Evolutionary conservation across 2,113 vertebrate species (phyloP).

Genomic region (Bos indicus): DNA sequence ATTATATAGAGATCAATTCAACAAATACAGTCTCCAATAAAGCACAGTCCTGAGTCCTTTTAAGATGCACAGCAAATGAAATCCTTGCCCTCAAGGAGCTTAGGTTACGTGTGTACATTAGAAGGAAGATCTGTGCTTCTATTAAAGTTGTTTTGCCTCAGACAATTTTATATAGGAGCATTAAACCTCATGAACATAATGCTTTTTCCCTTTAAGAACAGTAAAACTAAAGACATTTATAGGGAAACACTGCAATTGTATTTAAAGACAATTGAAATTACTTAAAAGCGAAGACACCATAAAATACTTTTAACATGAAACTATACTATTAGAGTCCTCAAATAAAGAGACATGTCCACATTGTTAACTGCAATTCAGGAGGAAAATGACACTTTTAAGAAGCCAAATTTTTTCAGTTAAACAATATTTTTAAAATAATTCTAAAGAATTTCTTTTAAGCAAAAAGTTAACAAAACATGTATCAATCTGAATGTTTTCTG

Average conservation of each 20-base stretch:
- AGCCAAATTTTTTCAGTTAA: not conserved
- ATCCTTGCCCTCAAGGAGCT: not conserved
- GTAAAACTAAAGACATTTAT: not conserved
- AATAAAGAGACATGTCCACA: not conserved
- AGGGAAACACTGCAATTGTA: not conserved
- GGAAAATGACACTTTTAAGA: not conserved
- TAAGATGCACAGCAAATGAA: not conserved
- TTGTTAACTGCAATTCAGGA: not conserved
- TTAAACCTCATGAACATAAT: not conserved
- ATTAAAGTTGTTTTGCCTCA: not conserved
- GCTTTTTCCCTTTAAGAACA: not conserved
- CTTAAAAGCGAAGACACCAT: not conserved
- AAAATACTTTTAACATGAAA: not conserved
- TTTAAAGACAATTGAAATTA: not conserved
- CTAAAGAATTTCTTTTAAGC: not conserved
- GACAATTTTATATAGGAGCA: not conserved
- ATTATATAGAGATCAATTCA: not conserved
- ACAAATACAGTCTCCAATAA: not conserved
- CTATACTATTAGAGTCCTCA: not conserved
- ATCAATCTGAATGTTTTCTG: not conserved
- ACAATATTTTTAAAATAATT: not conserved
- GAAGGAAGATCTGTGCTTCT: not conserved
- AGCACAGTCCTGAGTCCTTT: not conserved
- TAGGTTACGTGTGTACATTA: not conserved
- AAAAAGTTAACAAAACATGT: not conserved